phyloP scores from a whole-genome alignment of 1,140 invertebrate genomes.

The Drosophila erecta region DNA sequence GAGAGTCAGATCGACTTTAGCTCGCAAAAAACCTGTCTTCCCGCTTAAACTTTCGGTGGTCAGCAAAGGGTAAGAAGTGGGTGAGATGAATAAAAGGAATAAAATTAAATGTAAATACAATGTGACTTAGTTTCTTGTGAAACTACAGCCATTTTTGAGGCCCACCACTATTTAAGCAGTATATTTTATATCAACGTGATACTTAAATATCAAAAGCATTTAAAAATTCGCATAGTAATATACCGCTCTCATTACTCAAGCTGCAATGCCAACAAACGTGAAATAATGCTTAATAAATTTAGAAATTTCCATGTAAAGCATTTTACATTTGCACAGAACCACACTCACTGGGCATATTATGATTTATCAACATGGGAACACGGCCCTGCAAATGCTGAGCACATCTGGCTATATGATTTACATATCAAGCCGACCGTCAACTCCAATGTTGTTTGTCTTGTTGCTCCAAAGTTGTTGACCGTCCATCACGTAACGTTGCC shows the following conservation, averaged over 20 bases:
- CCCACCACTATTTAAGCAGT: no score
- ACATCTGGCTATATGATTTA: conserved; percentile 65
- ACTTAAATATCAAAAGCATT: neutral
- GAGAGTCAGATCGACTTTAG: conserved; percentile 7
- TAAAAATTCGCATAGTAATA: neutral
- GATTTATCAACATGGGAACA: conserved; percentile 46
- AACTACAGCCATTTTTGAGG: no score
- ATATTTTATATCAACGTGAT: neutral
- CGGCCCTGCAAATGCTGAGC: conserved; percentile 27
- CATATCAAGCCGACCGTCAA: conserved; percentile 62
- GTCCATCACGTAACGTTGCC: conserved; percentile 66
- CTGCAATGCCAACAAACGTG: conserved; percentile 4
- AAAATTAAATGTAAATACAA: no score
- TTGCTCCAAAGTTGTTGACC: conserved; percentile 62
- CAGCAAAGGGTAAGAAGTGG: neutral
- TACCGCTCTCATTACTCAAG: neutral
- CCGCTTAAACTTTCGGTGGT: conserved; percentile 5
- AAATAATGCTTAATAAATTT: conserved; percentile 34
- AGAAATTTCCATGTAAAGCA: conserved; percentile 19
- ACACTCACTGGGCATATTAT: conserved; percentile 12
- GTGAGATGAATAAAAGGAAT: no score
- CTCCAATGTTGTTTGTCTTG: conserved; percentile 38
- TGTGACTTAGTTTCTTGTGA: no score
- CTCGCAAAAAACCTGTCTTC: conserved; percentile 8
- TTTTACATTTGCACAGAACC: conserved; percentile 19